Evolutionary conservation across 2,797 vertebrate species (phyloP), one percentile per base, ranked within the genome.

Genomic region (Platyrinchus mystaceus): DNA sequence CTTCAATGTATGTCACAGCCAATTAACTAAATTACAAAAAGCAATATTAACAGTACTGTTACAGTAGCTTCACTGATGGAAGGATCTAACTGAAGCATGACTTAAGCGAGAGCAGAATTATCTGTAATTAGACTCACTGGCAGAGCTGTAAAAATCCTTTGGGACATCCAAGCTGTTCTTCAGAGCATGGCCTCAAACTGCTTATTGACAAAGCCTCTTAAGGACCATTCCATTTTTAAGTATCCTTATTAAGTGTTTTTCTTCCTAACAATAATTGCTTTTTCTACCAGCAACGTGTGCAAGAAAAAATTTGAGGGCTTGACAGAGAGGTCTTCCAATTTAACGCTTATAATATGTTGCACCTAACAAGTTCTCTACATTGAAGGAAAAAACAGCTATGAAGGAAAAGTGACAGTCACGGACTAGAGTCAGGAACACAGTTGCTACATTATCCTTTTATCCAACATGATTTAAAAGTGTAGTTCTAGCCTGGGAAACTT

Each of bases 171-270:
- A 93, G 94, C 88, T 95, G 91, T 81, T 93, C 94, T 93, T 90
- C 74, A 89, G 93, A 94, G 62, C 13, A 0, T 79, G 77, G 80
- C 90, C 93, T 93, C 76, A 91, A 97, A 94, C 82, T 67, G 47
- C 87, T 92, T 95, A 93, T 49, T 87, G 94, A 95, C 85, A 94
- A 95, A 94, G 86, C 80, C 80, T 95, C 92, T 96, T 94, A 97
- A 93, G 82, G 53, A 91, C 66, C 79, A 86, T 89, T 93, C 83
- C 76, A 81, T 78, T 94, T 95, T 88, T 63, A 94, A 95, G 84
- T 88, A 86, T 52, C 79, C 67, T 63, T 91, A 89, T 91, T 86
- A 96, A 91, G 77, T 81, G 52, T 24, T 96, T 34, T 84, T 91
- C 28, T 91, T 73, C 66, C 41, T 64, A 77, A 81, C 34, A 56